phyloP scores from a whole-genome alignment of 37 sponge, comb jelly and placozoan genomes.

The Crambe crambe region DNA sequence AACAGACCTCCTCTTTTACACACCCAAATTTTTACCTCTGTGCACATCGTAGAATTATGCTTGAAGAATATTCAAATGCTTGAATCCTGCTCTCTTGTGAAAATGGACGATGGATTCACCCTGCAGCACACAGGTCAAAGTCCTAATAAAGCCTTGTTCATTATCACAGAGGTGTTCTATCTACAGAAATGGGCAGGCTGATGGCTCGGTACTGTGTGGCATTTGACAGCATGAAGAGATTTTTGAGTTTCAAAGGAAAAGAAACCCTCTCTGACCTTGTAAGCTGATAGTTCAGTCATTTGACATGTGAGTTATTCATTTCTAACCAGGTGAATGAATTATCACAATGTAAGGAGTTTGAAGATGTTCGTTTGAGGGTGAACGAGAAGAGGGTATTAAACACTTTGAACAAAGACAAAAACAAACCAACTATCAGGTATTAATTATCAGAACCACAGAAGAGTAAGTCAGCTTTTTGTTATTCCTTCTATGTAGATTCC shows the following conservation, averaged over 20 bases:
- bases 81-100: constrained; percentile 61
- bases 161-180: constrained; percentile 7
- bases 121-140: constrained; percentile 78
- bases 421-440: constrained; percentile 81
- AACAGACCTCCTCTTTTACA: background rate
- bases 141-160: background rate
- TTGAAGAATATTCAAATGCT: constrained; percentile 76
- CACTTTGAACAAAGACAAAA: constrained; percentile 90
- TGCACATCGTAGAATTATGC: constrained; percentile 69
- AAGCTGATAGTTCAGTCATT: background rate
- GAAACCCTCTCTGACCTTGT: constrained; percentile 68
- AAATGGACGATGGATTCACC: constrained; percentile 72
- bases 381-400: constrained; percentile 91
- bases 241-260: constrained; percentile 64
- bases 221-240: constrained; percentile 90
- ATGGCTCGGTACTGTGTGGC: constrained; percentile 98
- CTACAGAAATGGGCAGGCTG: constrained; percentile 79
- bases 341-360: constrained; percentile 85
- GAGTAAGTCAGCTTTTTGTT: background rate
- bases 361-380: constrained; percentile 88
- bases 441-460: background rate
- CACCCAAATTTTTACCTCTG: background rate
- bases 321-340: constrained; percentile 59
- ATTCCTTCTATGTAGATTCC: constrained; percentile 53
- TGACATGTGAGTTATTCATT: background rate